Evolutionary conservation across 1,140 invertebrate species (phyloP).

Genomic region (Ips typographus): DNA sequence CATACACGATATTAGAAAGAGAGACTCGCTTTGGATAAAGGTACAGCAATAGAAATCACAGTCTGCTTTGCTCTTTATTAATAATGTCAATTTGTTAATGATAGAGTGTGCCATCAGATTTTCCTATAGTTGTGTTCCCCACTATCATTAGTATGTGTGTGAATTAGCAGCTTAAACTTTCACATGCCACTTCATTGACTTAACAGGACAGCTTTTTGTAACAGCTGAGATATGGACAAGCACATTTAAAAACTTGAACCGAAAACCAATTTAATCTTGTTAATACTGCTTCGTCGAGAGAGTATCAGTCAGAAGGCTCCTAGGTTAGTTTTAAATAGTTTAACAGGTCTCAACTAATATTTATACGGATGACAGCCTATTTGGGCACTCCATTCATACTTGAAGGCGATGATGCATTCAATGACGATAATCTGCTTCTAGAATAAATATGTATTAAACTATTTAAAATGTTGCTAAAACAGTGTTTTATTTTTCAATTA

Average conservation of each 20-base stretch:
- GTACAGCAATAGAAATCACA: too few species aligned
- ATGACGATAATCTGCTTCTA: conserved; percentile 21
- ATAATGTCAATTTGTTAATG: too few species aligned
- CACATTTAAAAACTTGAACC: neutral
- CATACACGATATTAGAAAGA: too few species aligned
- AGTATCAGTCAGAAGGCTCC: neutral
- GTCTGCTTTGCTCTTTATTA: too few species aligned
- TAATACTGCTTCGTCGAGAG: neutral
- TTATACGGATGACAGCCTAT: conserved; percentile 20
- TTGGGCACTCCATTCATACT: conserved; percentile 22
- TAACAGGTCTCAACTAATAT: conserved; percentile 8
- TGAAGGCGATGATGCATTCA: conserved; percentile 19
- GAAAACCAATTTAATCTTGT: neutral
- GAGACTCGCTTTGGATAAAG: too few species aligned
- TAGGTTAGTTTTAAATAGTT: conserved; percentile 1
- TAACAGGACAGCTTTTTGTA: neutral
- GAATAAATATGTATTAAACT: conserved; percentile 11
- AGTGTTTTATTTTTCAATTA: too few species aligned
- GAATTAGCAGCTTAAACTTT: too few species aligned
- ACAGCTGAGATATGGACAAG: too few species aligned
- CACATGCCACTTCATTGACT: too few species aligned
- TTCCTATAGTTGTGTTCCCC: too few species aligned
- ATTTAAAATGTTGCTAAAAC: neutral
- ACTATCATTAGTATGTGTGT: too few species aligned
- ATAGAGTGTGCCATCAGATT: too few species aligned